Evolutionary conservation across 2,797 vertebrate genomes (phyloP).

Genomic region (Falco biarmicus): DNA sequence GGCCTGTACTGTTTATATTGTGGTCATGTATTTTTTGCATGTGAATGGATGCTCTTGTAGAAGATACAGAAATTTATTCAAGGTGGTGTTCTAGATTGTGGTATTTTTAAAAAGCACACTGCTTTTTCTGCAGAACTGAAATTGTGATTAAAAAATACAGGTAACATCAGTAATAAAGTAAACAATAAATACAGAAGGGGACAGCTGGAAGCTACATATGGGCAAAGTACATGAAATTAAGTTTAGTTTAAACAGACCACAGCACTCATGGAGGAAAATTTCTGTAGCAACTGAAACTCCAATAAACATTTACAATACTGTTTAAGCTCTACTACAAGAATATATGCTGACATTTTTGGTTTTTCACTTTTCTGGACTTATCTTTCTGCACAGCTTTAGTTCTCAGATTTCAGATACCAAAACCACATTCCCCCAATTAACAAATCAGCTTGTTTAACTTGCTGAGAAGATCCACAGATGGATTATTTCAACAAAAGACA

Average conservation of each 20-base stretch:
- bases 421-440: not conserved
- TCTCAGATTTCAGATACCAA: not conserved
- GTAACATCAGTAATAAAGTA: not conserved
- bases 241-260: not conserved
- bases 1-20: not conserved
- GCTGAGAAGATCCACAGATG: not conserved
- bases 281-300: not conserved
- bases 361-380: not conserved
- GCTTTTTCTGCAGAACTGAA: not conserved
- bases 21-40: not conserved
- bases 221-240: not conserved
- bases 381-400: not conserved
- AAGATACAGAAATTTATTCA: not conserved
- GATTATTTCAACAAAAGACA: not conserved
- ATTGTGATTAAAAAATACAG: not conserved
- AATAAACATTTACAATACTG: not conserved
- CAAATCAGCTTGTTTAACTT: not conserved
- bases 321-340: not conserved
- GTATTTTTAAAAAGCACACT: not conserved
- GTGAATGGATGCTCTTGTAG: not conserved
- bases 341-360: not conserved
- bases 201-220: not conserved
- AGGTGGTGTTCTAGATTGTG: not conserved
- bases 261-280: not conserved
- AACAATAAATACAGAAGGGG: not conserved